Conservation (phyloP, 2,797 vertebrate genomes). For the Spatula versicolor region DNA sequence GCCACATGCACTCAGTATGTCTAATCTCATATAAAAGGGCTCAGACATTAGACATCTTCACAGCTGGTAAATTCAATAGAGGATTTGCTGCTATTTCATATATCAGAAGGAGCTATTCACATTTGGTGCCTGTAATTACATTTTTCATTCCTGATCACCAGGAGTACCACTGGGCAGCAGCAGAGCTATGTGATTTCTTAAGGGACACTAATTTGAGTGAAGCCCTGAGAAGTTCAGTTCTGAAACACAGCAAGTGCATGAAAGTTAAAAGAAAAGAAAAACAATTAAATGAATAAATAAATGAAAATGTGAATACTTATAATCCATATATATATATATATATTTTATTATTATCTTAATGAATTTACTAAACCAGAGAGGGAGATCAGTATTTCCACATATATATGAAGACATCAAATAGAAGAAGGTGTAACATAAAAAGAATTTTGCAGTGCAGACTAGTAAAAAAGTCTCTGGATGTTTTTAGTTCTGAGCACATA, state of each 20-base stretch:
- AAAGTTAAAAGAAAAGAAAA: not conserved
- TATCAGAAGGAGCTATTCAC: not conserved
- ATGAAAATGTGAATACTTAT: not conserved
- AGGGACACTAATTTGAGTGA: not conserved
- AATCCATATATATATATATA: not conserved
- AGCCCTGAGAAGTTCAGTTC: not conserved
- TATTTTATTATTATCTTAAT: not conserved
- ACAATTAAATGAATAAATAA: not conserved
- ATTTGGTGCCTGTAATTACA: not conserved
- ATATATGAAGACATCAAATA: not conserved
- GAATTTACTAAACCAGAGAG: not conserved
- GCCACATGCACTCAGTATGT: not conserved
- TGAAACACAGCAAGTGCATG: not conserved
- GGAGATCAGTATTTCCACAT: not conserved
- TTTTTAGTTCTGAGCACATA: not conserved
- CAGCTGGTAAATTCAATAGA: not conserved
- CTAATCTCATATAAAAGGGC: not conserved
- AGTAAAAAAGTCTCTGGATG: not conserved
- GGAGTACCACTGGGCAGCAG: not conserved
- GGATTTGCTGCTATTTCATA: not conserved
- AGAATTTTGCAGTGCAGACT: not conserved
- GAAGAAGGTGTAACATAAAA: not conserved
- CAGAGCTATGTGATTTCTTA: not conserved
- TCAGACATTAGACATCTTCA: not conserved
- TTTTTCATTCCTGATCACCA: not conserved